Conservation (phyloP, 2,888 invertebrate species). For the Agrilus cyanescens region DNA sequence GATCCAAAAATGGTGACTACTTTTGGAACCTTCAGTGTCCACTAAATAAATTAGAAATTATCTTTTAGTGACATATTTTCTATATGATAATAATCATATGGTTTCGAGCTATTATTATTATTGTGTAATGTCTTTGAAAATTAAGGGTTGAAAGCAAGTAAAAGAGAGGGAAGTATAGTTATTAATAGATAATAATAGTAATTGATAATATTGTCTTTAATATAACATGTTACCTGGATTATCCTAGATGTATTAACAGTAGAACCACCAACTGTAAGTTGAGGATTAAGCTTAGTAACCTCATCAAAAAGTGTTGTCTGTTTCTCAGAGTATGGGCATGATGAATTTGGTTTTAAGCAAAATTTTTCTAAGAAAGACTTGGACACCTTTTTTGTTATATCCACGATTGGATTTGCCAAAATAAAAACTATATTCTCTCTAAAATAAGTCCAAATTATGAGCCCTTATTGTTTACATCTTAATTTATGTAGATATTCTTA, state of each 20-base stretch:
- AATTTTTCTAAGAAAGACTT: conserved; percentile 17
- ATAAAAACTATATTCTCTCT: conserved; percentile 5
- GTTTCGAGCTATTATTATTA: too few relatives aligned
- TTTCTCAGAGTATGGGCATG: conserved; percentile 8
- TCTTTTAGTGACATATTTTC: too few relatives aligned
- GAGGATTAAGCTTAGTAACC: conserved; percentile 7
- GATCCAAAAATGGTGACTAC: conserved; percentile 16
- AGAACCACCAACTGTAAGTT: conserved; percentile 18
- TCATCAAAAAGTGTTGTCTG: conserved; percentile 14
- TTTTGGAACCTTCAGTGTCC: conserved; percentile 9
- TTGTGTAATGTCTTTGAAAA: too few relatives aligned
- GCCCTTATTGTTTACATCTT: too few relatives aligned
- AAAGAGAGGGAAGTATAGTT: too few relatives aligned
- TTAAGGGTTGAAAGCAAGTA: too few relatives aligned
- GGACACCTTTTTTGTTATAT: conserved; percentile 17
- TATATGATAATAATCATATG: too few relatives aligned
- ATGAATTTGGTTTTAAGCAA: conserved; percentile 15
- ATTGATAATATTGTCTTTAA: too few relatives aligned
- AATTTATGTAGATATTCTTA: too few relatives aligned
- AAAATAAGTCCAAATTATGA: background rate
- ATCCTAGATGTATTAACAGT: conserved; percentile 19
- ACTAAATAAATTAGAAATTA: background rate
- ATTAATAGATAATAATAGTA: too few relatives aligned
- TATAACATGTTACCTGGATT: conserved; percentile 9
- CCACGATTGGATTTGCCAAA: conserved; percentile 20